A percentile compares a stretch with the other conserved stretches of the same genome.
Evolutionary conservation across 2,797 vertebrate species (phyloP).

Genomic region (Protosalanx chinensis): DNA sequence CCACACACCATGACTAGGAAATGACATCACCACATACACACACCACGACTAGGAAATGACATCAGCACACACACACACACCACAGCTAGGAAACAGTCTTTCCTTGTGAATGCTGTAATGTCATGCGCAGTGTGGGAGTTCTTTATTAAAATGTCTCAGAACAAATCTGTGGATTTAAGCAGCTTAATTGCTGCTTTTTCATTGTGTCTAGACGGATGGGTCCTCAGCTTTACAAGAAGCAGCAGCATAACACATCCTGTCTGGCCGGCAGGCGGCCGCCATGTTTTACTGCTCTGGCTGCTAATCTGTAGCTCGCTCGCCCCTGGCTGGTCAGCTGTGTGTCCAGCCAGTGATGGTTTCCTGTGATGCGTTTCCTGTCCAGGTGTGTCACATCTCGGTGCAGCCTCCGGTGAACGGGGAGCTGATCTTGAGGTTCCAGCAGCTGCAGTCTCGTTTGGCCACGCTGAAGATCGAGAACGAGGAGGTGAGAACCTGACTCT

Average conservation of each 20-base stretch:
- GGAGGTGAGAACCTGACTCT: conserved; percentile 79
- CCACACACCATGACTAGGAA: too few relatives aligned
- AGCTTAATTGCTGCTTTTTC: conserved; percentile 52
- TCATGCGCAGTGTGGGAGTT: conserved; percentile 17
- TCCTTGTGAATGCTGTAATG: not conserved
- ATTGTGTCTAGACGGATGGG: conserved; percentile 42
- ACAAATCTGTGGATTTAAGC: conserved; percentile 45
- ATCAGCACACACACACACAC: too few relatives aligned
- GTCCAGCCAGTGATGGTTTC: not conserved
- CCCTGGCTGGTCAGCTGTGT: not conserved
- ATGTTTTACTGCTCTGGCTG: too few relatives aligned
- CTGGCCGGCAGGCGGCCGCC: too few relatives aligned
- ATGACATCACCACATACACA: too few relatives aligned
- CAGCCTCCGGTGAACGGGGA: conserved; percentile 98
- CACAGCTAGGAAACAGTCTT: not conserved
- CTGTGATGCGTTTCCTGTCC: conserved; percentile 18
- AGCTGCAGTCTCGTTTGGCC: conserved; percentile 93
- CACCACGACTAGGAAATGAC: too few relatives aligned
- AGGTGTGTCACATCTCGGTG: conserved; percentile 97
- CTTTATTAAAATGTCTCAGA: conserved; percentile 44
- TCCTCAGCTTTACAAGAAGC: conserved; percentile 47
- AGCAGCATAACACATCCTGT: conserved; percentile 45
- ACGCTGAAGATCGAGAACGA: conserved; percentile 98
- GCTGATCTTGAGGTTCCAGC: conserved; percentile 94
- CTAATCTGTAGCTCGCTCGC: too few relatives aligned